Evolutionary conservation across 2,113 vertebrate species (phyloP), one percentile per base, ranked within the genome.

Genomic region (Microtus ochrogaster): DNA sequence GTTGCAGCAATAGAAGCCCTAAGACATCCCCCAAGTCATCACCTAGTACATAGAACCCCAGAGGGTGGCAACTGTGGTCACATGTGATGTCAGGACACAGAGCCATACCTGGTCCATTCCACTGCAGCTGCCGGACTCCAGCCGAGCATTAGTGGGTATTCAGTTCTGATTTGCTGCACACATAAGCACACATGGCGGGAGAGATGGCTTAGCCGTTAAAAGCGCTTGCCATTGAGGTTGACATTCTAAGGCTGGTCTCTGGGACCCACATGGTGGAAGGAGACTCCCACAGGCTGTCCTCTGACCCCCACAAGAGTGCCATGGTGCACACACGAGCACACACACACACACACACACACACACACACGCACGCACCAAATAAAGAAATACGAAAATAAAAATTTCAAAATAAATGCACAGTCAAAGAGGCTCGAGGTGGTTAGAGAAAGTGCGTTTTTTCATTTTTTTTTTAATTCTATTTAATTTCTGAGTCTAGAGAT

Each of bases 61-160:
- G 0, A 74, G 61, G 44, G 12, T 24, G 8, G 1, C 68, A 19
- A 9, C 39, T 1, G n/a, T 65, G 5, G 10, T 65, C 16, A 66
- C 41, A 63, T 33, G 13, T 70, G 19, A 36, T 28, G 0, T 49
- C 5, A 39, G 49, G 36, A 52, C 52, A 36, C 77, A 74, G 7
- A 58, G 44, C 11, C 2, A 1, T 17, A 44, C n/a, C 19, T 17
- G 1, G 13, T 12, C 30, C 0, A 0, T 63, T n/a, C 73, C 2
- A 52, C 14, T 52, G 52, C 0, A 0, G 52, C 52, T 52, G 2
- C 4, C 0, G 36, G 7, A 26, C 47, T 49, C 10, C n/a, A 33
- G 55, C 22, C 9, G 0, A 2, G 52, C 49, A 6, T 2, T 16
- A 2, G 33, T 33, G 65, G 5, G 33, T 9, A 39, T 44, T 49